These are phyloP conservation scores for Mormyrops boulengeri DNA, from an alignment of 2,797 vertebrate species.

Conservation along the genomic window DNA sequence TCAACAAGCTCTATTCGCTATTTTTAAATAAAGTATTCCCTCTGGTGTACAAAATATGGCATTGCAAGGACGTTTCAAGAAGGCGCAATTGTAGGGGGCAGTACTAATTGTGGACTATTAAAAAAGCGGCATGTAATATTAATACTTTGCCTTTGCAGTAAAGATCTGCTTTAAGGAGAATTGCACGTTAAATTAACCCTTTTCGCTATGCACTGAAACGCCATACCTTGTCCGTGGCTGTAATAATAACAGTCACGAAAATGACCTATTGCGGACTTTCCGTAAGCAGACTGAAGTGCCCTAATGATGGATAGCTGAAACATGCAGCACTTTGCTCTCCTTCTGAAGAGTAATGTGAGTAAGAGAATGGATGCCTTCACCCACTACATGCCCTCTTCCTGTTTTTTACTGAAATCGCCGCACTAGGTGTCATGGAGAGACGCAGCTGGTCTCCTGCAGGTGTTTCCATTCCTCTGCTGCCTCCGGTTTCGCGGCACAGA, in stretches of 20 bases:
- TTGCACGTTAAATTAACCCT: neutral
- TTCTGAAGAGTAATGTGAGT: neutral
- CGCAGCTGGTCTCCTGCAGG: neutral
- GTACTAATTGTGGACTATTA: neutral
- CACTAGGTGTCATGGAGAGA: neutral
- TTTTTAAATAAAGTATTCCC: neutral
- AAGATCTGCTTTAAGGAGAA: neutral
- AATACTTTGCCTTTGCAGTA: neutral
- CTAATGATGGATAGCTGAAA: neutral
- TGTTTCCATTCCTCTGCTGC: neutral
- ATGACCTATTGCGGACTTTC: neutral
- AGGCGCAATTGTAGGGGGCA: neutral
- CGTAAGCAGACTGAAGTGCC: neutral
- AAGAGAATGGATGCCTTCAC: neutral
- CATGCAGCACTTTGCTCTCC: neutral
- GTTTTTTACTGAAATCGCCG: slow-evolving; percentile 4
- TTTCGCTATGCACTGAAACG: neutral
- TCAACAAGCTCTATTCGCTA: neutral
- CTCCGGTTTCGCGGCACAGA: slow-evolving; percentile 11
- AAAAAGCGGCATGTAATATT: neutral
- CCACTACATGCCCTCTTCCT: neutral
- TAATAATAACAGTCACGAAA: neutral
- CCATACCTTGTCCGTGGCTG: neutral
- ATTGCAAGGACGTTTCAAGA: neutral
- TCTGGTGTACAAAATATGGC: neutral